Percentiles rank a stretch among this genome's conserved stretches.
These are phyloP conservation scores for Nanorana parkeri DNA, from an alignment of 2,113 vertebrate species.

Conservation along the genomic window DNA sequence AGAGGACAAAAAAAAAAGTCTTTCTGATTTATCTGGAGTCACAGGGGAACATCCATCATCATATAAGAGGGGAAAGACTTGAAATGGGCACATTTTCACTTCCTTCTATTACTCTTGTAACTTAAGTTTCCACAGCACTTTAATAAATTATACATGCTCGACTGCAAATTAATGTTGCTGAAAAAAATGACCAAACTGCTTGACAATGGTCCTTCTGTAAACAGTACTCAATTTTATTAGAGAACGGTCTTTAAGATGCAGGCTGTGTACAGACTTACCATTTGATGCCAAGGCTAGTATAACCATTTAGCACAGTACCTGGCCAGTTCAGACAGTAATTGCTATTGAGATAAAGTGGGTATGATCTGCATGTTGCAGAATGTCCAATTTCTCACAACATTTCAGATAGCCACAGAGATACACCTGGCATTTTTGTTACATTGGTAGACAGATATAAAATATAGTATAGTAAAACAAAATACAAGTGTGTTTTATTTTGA, in stretches of 20 bases:
- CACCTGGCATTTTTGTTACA: no score
- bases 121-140: constrained; percentile 11
- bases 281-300: constrained; percentile 4
- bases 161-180: constrained; percentile 13
- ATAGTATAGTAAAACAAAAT: no score
- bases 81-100: constrained; percentile 8
- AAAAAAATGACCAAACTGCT: constrained; percentile 29
- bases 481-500: no score
- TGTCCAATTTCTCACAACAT: background rate
- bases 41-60: constrained; percentile 32
- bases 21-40: constrained; percentile 29
- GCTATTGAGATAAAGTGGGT: background rate
- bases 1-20: constrained; percentile 37
- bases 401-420: background rate
- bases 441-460: no score
- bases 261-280: background rate
- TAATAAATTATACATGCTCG: constrained; percentile 24
- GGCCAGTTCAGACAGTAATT: background rate
- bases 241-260: background rate
- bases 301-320: constrained; percentile 9
- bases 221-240: constrained; percentile 28
- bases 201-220: constrained; percentile 22
- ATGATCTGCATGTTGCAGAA: background rate
- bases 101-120: background rate
- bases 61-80: constrained; percentile 21